Conservation (phyloP, 2,113 vertebrate species). For the Neolamprologus kungweensis region DNA sequence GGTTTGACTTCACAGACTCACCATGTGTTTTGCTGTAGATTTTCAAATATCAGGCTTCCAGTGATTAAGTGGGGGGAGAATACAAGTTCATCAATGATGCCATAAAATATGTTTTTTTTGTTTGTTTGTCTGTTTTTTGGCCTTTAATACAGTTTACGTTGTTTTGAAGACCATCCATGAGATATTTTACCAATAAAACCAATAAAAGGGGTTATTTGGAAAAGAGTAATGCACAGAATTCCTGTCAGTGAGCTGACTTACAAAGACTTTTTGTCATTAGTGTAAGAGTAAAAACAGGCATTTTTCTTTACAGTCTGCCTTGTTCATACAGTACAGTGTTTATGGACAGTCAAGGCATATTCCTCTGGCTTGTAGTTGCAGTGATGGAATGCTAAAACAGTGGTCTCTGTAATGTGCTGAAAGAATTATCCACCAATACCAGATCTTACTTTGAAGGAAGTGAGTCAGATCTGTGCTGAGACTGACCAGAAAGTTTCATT, state of each 20-base stretch:
- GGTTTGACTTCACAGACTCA: neutral
- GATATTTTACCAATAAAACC: neutral
- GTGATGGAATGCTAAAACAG: neutral
- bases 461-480: neutral
- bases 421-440: neutral
- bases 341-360: neutral
- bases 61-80: neutral
- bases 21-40: neutral
- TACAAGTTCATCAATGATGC: neutral
- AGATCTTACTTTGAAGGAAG: neutral
- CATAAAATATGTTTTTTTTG: neutral
- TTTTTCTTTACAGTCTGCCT: neutral
- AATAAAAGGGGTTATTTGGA: neutral
- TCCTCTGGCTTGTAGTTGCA: neutral
- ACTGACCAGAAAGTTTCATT: neutral
- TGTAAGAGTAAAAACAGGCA: neutral
- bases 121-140: neutral
- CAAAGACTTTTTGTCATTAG: neutral
- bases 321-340: neutral
- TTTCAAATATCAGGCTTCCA: neutral
- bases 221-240: neutral
- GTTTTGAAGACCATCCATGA: neutral
- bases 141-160: neutral
- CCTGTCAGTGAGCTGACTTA: neutral
- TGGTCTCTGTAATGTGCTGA: rapidly evolving